phyloP scores from a whole-genome alignment of 2,113 vertebrate genomes.

The Ciconia stormi region DNA sequence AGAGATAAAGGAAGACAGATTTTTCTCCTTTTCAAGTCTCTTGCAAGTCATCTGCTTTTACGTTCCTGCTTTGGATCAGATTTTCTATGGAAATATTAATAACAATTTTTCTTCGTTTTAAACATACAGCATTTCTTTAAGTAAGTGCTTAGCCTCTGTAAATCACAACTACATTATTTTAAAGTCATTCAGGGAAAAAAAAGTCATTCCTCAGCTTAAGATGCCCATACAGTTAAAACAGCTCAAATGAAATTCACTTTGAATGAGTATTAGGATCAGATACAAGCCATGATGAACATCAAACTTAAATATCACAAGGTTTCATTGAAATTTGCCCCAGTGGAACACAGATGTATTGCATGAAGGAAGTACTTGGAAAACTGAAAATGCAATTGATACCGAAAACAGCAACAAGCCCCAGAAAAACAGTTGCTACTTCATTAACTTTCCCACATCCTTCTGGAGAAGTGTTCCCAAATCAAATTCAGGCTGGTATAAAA shows the following conservation, averaged over 20 bases:
- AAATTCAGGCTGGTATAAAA: not conserved
- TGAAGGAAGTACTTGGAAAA: not conserved
- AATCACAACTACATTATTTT: not conserved
- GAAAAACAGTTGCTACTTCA: not conserved
- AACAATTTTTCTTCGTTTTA: not conserved
- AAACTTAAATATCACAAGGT: not conserved
- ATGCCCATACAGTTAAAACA: not conserved
- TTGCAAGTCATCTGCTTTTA: not conserved
- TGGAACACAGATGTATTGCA: not conserved
- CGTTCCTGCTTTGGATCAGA: not conserved
- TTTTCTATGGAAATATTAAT: not conserved
- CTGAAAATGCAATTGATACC: not conserved
- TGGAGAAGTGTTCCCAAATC: not conserved
- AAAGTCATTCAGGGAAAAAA: not conserved
- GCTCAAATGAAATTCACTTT: not conserved
- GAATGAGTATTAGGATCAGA: not conserved
- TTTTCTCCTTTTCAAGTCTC: not conserved
- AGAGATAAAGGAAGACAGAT: not conserved
- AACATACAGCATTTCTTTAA: not conserved
- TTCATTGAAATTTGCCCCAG: not conserved
- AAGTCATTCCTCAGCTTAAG: not conserved
- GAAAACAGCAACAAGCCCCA: rapidly evolving
- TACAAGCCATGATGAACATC: not conserved
- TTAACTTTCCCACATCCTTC: not conserved
- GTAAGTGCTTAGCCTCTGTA: not conserved